phyloP scores from a whole-genome alignment of 2,797 vertebrate species.

The Sebastiscus tertius region DNA sequence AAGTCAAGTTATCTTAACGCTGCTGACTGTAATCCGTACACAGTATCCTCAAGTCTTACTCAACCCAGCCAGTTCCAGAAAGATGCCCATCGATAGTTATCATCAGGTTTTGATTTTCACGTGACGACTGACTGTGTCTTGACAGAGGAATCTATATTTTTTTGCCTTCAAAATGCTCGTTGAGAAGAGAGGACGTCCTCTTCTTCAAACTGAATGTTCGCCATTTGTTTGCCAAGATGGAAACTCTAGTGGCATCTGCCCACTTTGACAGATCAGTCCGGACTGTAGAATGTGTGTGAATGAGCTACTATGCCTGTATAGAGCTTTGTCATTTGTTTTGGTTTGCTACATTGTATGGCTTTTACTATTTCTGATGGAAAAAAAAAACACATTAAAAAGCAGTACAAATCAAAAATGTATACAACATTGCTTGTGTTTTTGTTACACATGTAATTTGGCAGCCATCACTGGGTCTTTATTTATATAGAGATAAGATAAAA shows the following conservation, averaged over 20 bases:
- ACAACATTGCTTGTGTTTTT: neutral
- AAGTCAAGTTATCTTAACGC: constrained; percentile 19
- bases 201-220: constrained; percentile 60
- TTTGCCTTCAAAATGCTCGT: constrained; percentile 40
- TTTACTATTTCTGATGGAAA: constrained; percentile 91
- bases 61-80: constrained; percentile 5
- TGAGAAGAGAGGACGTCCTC: constrained; percentile 45
- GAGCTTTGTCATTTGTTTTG: constrained; percentile 81
- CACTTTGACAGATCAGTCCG: constrained; percentile 77
- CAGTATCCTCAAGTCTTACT: constrained; percentile 36
- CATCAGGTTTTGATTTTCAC: neutral
- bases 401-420: constrained; percentile 76
- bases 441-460: too few species aligned
- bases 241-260: constrained; percentile 84
- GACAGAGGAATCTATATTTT: constrained; percentile 36
- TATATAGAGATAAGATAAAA: neutral
- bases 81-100: neutral
- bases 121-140: neutral
- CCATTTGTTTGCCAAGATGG: constrained; percentile 83
- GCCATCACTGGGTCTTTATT: neutral
- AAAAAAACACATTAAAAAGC: constrained; percentile 84
- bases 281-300: constrained; percentile 82
- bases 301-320: constrained; percentile 87
- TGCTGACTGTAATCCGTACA: constrained; percentile 47
- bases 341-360: constrained; percentile 94